These are phyloP conservation scores for Trissolcus brochymenae DNA, from an alignment of 2,888 invertebrate genomes.

Conservation along the genomic window DNA sequence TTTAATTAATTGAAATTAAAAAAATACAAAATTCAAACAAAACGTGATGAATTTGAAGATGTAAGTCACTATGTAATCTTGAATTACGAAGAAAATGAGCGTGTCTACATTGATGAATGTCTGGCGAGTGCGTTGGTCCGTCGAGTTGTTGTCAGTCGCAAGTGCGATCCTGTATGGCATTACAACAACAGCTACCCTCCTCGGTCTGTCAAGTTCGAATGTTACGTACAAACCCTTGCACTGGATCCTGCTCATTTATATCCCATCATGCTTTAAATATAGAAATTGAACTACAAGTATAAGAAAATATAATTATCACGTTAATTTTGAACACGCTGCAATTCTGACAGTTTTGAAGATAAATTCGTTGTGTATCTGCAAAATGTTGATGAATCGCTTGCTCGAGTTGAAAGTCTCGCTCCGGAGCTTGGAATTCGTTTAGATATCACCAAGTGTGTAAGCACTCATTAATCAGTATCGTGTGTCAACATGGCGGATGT, in stretches of 20 bases:
- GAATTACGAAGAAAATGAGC: no score
- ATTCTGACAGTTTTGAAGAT: neutral
- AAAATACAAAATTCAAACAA: no score
- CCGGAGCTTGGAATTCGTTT: slow-evolving; percentile 8
- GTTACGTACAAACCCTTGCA: slow-evolving; percentile 18
- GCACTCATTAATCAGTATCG: slow-evolving; percentile 41
- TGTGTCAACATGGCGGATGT: slow-evolving; percentile 28
- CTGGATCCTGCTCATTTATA: slow-evolving; percentile 8
- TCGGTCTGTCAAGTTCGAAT: slow-evolving; percentile 44
- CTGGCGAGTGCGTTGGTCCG: slow-evolving; percentile 10
- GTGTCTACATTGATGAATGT: no score
- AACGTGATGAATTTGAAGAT: no score
- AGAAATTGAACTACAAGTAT: neutral
- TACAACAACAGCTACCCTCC: slow-evolving; percentile 45
- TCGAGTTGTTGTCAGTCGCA: slow-evolving; percentile 52
- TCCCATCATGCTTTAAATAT: slow-evolving; percentile 29
- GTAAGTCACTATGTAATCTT: no score
- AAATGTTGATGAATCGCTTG: neutral
- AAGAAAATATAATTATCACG: neutral
- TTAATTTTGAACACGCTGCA: neutral
- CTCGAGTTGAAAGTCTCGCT: neutral
- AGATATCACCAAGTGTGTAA: slow-evolving; percentile 5
- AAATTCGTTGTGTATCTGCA: no score
- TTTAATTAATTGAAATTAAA: no score
- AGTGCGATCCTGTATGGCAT: slow-evolving; percentile 37